Evolutionary conservation across 2,888 invertebrate genomes (phyloP).

Genomic region (Caenorhabditis wallacei): DNA sequence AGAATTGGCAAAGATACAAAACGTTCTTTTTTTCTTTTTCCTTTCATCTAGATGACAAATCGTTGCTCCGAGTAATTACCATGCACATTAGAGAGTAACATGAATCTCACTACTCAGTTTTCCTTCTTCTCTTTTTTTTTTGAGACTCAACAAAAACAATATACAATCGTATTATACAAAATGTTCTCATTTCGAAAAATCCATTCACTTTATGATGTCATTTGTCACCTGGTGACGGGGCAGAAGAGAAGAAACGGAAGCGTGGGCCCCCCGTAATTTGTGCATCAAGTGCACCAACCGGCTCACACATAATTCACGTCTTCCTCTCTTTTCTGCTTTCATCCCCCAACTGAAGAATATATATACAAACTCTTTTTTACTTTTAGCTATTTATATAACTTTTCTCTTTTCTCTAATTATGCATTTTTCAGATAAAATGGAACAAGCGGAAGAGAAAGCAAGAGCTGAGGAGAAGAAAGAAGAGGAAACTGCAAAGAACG

Average conservation of each 20-base stretch:
- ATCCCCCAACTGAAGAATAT: too few relatives aligned
- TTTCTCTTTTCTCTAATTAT: neutral
- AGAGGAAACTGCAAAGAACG: slow-evolving; percentile 30
- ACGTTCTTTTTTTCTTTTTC: too few relatives aligned
- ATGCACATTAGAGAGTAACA: slow-evolving; percentile 38
- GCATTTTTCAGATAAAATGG: slow-evolving; percentile 64
- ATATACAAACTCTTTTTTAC: slow-evolving; percentile 4
- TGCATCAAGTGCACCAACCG: slow-evolving; percentile 48
- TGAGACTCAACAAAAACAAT: too few relatives aligned
- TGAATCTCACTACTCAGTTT: slow-evolving; percentile 19
- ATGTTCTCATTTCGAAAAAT: neutral
- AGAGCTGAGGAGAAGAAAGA: slow-evolving; percentile 24
- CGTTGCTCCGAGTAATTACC: slow-evolving; percentile 38
- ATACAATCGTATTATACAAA: neutral
- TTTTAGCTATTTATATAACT: neutral
- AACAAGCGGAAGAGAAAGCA: slow-evolving; percentile 55
- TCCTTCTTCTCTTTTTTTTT: neutral
- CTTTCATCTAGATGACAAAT: slow-evolving; percentile 9
- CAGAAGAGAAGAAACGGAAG: neutral
- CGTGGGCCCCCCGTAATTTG: slow-evolving; percentile 42
- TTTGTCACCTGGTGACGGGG: slow-evolving; percentile 37
- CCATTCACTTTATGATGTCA: slow-evolving; percentile 19
- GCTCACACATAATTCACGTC: slow-evolving; percentile 51
- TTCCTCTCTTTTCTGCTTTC: slow-evolving; percentile 24
- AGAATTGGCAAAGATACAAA: too few relatives aligned